Percentiles rank a stretch among this genome's conserved stretches.
Evolutionary conservation across 2,113 vertebrate genomes (phyloP).

Genomic region (Nycticebus coucang): DNA sequence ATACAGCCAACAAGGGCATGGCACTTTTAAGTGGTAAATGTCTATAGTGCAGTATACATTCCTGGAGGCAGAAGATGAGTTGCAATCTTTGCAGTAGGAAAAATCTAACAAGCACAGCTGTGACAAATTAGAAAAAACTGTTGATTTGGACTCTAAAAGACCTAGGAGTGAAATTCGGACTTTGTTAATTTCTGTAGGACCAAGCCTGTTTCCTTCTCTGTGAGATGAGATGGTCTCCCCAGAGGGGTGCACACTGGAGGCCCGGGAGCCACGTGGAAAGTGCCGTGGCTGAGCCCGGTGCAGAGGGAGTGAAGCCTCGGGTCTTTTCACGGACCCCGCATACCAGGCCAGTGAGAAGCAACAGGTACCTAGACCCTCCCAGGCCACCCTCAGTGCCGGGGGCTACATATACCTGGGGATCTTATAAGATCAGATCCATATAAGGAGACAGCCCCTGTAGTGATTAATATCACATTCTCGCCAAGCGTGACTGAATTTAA

Average conservation of each 20-base stretch:
- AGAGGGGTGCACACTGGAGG: neutral
- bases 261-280: neutral
- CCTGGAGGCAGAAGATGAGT: neutral
- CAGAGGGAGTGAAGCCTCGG: neutral
- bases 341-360: neutral
- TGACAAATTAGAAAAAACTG: neutral
- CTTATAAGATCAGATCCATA: neutral
- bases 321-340: neutral
- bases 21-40: neutral
- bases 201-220: neutral
- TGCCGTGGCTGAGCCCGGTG: neutral
- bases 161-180: neutral
- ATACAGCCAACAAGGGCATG: neutral
- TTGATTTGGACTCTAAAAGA: neutral
- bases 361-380: neutral
- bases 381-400: neutral
- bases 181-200: neutral
- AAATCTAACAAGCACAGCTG: neutral
- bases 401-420: neutral
- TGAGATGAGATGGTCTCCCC: neutral
- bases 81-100: neutral
- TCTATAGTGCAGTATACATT: neutral
- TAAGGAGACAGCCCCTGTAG: neutral
- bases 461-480: neutral
- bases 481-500: slow-evolving; percentile 18